Conservation (phyloP, 2,797 vertebrate genomes). For the Diglossa cyanea region DNA sequence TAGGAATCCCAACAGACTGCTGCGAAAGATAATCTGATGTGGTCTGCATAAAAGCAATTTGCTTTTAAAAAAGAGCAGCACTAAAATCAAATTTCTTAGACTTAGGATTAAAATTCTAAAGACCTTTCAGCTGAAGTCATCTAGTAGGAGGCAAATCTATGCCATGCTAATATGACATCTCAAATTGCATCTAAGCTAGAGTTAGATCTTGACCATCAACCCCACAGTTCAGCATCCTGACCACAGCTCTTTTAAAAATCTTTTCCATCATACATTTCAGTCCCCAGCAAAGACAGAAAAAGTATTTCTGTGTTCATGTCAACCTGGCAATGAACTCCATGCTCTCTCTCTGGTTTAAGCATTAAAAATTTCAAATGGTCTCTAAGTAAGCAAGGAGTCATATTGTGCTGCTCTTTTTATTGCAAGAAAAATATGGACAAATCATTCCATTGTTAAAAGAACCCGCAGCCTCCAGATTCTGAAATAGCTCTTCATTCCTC, state of each 20-base stretch:
- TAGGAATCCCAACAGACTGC: neutral
- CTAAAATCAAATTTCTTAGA: neutral
- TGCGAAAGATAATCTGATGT: neutral
- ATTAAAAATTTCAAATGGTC: constrained; percentile 19
- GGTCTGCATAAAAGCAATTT: neutral
- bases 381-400: neutral
- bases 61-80: neutral
- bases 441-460: constrained; percentile 12
- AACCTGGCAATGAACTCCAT: neutral
- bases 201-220: neutral
- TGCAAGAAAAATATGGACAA: constrained; percentile 5
- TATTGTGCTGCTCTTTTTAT: neutral
- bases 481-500: constrained; percentile 31
- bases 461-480: neutral
- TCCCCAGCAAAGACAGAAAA: neutral
- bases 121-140: neutral
- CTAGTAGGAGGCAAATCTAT: neutral
- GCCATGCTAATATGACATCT: neutral
- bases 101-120: neutral
- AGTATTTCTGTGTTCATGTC: neutral
- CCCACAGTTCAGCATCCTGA: neutral
- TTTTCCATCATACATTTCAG: neutral
- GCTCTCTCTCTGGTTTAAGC: neutral
- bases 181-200: neutral
- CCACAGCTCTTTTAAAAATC: neutral